Evolutionary conservation across 1,140 invertebrate genomes (phyloP).

Genomic region (Saccostrea glomerata): DNA sequence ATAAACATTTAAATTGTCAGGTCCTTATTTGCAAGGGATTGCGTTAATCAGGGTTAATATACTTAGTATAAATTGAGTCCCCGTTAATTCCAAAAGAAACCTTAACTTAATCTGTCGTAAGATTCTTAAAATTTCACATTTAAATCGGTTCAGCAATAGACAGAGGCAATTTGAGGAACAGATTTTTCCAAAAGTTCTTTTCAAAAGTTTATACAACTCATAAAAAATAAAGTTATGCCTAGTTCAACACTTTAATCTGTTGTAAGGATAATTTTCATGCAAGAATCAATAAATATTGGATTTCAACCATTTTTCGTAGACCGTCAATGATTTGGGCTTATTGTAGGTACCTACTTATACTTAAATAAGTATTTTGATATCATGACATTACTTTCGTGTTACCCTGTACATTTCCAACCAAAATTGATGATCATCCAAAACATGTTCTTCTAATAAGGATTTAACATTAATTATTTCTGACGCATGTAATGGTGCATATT

Average conservation of each 20-base stretch:
- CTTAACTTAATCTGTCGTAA: not conserved
- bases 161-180: not conserved
- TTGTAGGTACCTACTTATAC: too few relatives aligned
- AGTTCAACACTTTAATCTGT: not conserved
- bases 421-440: not conserved
- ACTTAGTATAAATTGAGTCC: not conserved
- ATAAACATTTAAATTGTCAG: constrained; percentile 12
- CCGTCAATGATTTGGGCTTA: too few relatives aligned
- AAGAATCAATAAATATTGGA: too few relatives aligned
- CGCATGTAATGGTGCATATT: constrained; percentile 19
- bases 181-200: not conserved
- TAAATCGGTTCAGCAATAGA: not conserved
- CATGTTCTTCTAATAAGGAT: not conserved
- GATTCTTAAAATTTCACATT: not conserved
- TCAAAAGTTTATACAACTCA: not conserved
- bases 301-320: too few relatives aligned
- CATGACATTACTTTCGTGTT: not conserved
- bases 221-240: not conserved
- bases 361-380: too few relatives aligned
- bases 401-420: not conserved
- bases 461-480: constrained; percentile 32
- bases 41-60: constrained; percentile 10
- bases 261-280: not conserved
- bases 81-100: constrained; percentile 9
- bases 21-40: not conserved